Evolutionary conservation across 2,888 invertebrate species (phyloP), one percentile per base, ranked within the genome.

Genomic region (Leptopilina myrica): DNA sequence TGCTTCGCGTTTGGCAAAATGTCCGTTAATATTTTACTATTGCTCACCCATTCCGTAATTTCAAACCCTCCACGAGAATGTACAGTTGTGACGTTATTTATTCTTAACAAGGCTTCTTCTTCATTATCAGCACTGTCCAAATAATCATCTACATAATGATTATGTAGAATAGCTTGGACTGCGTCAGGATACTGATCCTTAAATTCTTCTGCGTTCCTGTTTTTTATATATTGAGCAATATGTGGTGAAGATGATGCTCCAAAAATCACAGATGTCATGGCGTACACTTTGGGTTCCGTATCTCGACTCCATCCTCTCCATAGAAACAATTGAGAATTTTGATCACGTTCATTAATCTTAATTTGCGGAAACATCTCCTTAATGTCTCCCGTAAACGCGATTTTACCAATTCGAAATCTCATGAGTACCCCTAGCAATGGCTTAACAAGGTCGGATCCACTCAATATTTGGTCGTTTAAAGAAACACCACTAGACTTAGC

Each of bases 281-380:
- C 77, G 64, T 85, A 88, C 0, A 69, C 53, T 7, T 81, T 78
- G 0, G 82, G 80, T 15, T 77, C 53, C 76, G 76, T 53, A 0
- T 64, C 8, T 3, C 81, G n/a, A 9, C 77, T 67, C 12, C 64
- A 9, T 33, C 78, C 77, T 43, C 82, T 26, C 84, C 85, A 85
- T 12, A 85, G 67, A 82, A 86, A 86, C 14, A 86, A 53, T 79
- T 88, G 87, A 0, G 86, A 73, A 59, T 83, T 69, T 62, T 86
- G 86, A 77, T 90, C 89, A 14, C 83, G 83, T 11, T 80, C 67
- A 0, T 75, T 20, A 2, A 90, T 86, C 11, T 82, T 82, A 0
- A 90, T 79, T 59, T 87, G 89, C 5, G 86, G 79, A 67, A 89
- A 90, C 89, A 91, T 90, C 69, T 91, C 88, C 7, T 79, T 83